These are phyloP conservation scores for Protodeltote pygarga DNA, from an alignment of 2,888 invertebrate species.

Conservation along the genomic window DNA sequence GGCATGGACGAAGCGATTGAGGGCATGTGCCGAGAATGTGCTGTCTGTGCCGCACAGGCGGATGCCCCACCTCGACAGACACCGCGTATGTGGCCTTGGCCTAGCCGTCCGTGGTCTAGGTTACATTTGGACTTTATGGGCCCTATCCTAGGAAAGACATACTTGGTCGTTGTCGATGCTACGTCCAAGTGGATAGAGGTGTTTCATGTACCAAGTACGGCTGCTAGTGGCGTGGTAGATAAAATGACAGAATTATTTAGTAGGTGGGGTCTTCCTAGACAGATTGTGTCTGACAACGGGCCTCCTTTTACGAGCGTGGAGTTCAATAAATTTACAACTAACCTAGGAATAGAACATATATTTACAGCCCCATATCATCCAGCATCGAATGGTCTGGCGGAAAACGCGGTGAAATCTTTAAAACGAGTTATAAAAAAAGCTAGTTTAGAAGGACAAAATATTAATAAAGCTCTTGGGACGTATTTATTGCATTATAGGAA, in stretches of 20 bases:
- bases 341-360: not conserved
- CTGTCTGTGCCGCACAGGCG: not conserved
- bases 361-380: slow-evolving; percentile 7
- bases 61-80: not conserved
- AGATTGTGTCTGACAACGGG: slow-evolving; percentile 7
- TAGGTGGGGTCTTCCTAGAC: slow-evolving; percentile 8
- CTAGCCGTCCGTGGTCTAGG: slow-evolving; percentile 2
- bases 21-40: not conserved
- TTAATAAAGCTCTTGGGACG: not conserved
- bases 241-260: slow-evolving; percentile 3
- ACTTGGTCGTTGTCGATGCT: slow-evolving; percentile 5
- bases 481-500: slow-evolving; percentile 6
- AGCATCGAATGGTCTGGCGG: not conserved
- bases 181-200: slow-evolving; percentile 6
- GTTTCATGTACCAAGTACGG: slow-evolving; percentile 1
- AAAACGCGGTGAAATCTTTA: slow-evolving; percentile 2
- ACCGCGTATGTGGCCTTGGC: slow-evolving; percentile 4
- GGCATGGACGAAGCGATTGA: not conserved
- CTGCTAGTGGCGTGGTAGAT: not conserved
- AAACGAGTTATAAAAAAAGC: slow-evolving; percentile 6
- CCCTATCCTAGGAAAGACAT: slow-evolving; percentile 1
- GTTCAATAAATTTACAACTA: not conserved
- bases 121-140: slow-evolving; percentile 7
- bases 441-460: not conserved
- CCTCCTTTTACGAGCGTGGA: not conserved